A percentile compares a stretch with the other conserved stretches of the same genome.
Conservation (phyloP, 2,888 invertebrate genomes). For the Nectonema munidae region DNA sequence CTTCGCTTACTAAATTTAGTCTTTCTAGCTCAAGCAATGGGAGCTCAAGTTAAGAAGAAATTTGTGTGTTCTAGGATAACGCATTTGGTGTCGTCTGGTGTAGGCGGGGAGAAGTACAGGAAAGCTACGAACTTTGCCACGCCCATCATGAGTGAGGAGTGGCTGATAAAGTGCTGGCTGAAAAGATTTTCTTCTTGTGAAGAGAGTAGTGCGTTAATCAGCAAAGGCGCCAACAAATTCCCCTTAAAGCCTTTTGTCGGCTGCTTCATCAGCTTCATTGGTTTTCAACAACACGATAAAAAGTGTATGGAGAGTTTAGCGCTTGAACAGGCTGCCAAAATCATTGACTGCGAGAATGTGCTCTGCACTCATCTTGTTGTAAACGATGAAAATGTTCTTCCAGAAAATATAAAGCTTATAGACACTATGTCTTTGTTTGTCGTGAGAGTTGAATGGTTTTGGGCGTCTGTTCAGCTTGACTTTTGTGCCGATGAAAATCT, state of each 20-base stretch:
- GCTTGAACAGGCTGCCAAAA: conserved; percentile 48
- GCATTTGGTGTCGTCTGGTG: conserved; percentile 58
- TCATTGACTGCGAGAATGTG: conserved; percentile 38
- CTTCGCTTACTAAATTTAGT: conserved; percentile 59
- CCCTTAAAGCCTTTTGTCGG: conserved; percentile 59
- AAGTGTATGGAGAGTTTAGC: conserved; percentile 64
- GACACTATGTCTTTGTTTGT: not conserved
- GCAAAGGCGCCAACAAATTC: too few relatives aligned
- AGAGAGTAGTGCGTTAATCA: too few relatives aligned
- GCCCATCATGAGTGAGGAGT: conserved; percentile 51
- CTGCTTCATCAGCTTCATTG: conserved; percentile 49
- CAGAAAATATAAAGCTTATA: conserved; percentile 12
- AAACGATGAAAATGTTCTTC: conserved; percentile 21
- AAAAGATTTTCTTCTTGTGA: too few relatives aligned
- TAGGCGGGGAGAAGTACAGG: conserved; percentile 58
- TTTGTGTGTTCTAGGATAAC: conserved; percentile 48
- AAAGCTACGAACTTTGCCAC: conserved; percentile 50
- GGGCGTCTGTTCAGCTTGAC: conserved; percentile 83
- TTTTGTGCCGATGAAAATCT: conserved; percentile 60
- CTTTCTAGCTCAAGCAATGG: conserved; percentile 69
- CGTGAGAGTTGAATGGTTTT: conserved; percentile 43
- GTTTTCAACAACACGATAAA: conserved; percentile 56
- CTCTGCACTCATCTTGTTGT: conserved; percentile 57
- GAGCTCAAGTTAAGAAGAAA: conserved; percentile 66
- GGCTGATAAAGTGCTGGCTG: conserved; percentile 61